Base-by-base conservation (phyloP, 2,888 invertebrate genomes). In the Mamestra brassicae region DNA sequence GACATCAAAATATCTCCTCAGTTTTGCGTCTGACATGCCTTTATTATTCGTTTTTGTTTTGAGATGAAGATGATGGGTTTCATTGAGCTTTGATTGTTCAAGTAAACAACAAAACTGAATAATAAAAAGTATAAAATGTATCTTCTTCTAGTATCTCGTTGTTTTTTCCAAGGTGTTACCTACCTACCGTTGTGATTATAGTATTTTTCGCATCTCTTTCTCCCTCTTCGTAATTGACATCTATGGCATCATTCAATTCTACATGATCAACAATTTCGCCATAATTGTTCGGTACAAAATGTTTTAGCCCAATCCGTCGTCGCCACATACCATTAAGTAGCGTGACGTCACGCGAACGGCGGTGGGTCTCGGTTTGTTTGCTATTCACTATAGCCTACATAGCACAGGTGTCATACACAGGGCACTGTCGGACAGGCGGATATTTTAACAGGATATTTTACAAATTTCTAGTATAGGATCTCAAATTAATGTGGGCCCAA, bases 391-490 rank as follows among this genome's bases (percentile, higher is more conserved):
- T 58, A 38, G 66, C 58, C 52, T 71, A 61, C 54, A 50, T 10
- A 47, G 74, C 74, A 80, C 68, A 84, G 47, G 61, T 81, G 81
- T 80, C 84, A 75, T 58, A 45, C 64, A 8, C 84, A 78, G 13
- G n/a, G 3, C 13, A n/a, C 58, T 42, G 13, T 3, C n/a, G 50
- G 17, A 45, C 11, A 45, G 47, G 13, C 15, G 52, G 13, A 74
- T 84, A 75, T 75, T 84, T 38, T 50, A 47, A 74, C n/a, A 60
- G n/a, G 15, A 6, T 26, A 17, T 42, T 45, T 13, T 58, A 57
- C 26, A 34, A 50, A n/a, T 54, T 11, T 60, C 26, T 62, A 26
- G n/a, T 36, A 11, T 47, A 55, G 6, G 11, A 11, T n/a, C 47
- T 34, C 15, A 2, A 13, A 26, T 26, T 26, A 26, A n/a, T 8